Base-by-base conservation (phyloP, 1,140 invertebrate species). In the Batillaria attramentaria region DNA sequence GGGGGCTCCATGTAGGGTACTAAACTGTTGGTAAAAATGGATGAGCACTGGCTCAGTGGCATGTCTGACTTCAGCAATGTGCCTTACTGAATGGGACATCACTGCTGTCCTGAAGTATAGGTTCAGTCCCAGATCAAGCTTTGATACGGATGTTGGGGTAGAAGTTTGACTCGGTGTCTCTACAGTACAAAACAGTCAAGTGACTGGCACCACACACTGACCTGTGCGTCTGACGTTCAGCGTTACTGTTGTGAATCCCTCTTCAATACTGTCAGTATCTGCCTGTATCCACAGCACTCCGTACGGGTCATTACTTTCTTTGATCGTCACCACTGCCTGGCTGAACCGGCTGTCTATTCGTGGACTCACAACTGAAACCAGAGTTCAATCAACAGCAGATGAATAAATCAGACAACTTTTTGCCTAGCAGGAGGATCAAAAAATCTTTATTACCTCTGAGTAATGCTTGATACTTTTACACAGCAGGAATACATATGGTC, bases 261-360 rank as follows among this genome's bases (percentile, higher is more conserved):
- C 89, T 8, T 79, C 66, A 16, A 85, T 81, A n/a, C 68, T 75
- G 0, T 74, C 70, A 8, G 68, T 24, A 4, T 54, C 39, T 46
- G 85, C 80, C 37, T 81, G 81, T 35, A 90, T 46, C 60, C 78
- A 84, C 28, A 90, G 72, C 16, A 90, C 79, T 24, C 89, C 89
- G 77, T 89, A 88, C 0, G 89, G 87, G 66, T 90, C 89, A 80
- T 87, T 89, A 70, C 87, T 90, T 62, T 87, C 86, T 65, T 75
- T 77, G 33, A 90, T 88, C n/a, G 60, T 85, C 1, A 90, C 84
- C 4, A 83, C 68, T n/a, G 85, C 78, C 1, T 66, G 41, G 10
- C 79, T 65, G 33, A 78, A 73, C 37, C 85, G 24, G 10, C 65
- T 43, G 54, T 87, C 89, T 3, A 90, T 65, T 50, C 89, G 81